Base-by-base conservation (phyloP, 2,113 vertebrate species). In the Varanus komodoensis region DNA sequence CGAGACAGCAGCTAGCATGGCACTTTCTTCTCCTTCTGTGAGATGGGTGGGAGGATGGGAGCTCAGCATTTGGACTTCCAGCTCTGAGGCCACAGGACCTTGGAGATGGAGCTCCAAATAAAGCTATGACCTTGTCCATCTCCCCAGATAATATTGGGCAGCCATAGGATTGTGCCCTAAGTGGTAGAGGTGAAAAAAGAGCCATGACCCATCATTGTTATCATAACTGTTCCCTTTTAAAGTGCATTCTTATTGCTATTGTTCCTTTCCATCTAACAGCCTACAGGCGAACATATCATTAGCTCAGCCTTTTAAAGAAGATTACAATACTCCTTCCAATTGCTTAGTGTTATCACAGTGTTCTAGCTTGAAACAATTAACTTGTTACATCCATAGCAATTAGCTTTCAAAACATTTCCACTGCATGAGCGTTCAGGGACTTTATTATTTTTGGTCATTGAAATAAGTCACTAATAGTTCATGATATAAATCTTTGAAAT, bases 381-480 rank as follows among this genome's bases (percentile, higher is more conserved):
- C n/a, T 57, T 86, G 44, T 87, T 90, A 84, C 4, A 19, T 74
- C 32, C 1, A 52, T 3, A 9, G 15, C 57, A 87, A 93, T 89
- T 90, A 92, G 8, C 75, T 82, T 83, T 95, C 86, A 78, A 89
- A 93, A 68, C n/a, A 68, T 81, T 67, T 82, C 90, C 7, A 87
- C 21, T 80, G 23, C 48, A 38, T 54, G 48, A 54, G 52, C 34
- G 48, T 75, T 77, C 12, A 25, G 64, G 52, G 87, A 38, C 29
- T 90, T 44, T 5, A 23, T 74, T 69, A 15, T n/a, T 82, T 93
- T 81, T 15, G 25, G 80, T 79, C 44, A 79, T 21, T 23, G 74
- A 82, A 81, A 82, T 44, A 44, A 89, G 52, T 81, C 4, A 44
- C 3, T 5, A 68, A 9, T 3, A 0, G 0, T 71, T 89, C 87